Percentiles rank a stretch among this genome's conserved stretches.
These are phyloP conservation scores for Cladorhizidae sp. DNA, from an alignment of 37 sponge, comb jelly and placozoan species.

Conservation along the genomic window DNA sequence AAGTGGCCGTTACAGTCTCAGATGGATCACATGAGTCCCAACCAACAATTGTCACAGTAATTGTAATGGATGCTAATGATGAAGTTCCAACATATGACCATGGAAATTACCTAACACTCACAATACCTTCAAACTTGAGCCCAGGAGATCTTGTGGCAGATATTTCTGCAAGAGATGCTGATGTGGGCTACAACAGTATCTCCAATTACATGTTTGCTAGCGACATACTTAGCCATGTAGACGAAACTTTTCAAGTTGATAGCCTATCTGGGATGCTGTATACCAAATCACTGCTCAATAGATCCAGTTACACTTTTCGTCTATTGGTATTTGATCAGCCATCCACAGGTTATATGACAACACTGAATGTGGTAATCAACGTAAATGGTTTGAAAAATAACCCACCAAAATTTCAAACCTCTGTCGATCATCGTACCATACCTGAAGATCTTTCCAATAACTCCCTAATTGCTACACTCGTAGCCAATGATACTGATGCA, in stretches of 20 bases:
- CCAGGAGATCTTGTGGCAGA: conserved; percentile 37
- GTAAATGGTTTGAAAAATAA: conserved; percentile 41
- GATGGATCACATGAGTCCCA: conserved; percentile 39
- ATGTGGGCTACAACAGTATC: conserved; percentile 63
- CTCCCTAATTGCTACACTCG: conserved; percentile 2
- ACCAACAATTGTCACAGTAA: conserved; percentile 27
- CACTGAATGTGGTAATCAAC: conserved; percentile 17
- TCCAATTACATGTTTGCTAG: conserved; percentile 16
- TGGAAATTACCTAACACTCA: conserved; percentile 9
- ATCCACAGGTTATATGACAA: background rate
- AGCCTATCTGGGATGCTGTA: conserved; percentile 43
- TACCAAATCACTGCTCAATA: background rate
- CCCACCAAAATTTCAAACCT: conserved; percentile 45
- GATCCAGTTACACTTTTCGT: conserved; percentile 12
- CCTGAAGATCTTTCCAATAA: conserved; percentile 18
- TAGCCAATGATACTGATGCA: conserved; percentile 47
- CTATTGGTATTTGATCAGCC: conserved; percentile 45
- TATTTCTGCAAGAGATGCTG: conserved; percentile 27
- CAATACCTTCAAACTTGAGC: conserved; percentile 25
- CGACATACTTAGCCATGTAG: background rate
- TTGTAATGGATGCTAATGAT: conserved; percentile 63
- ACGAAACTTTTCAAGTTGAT: conserved; percentile 29
- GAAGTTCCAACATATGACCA: conserved; percentile 6
- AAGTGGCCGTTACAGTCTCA: conserved; percentile 18
- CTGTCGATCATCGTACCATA: conserved; percentile 38